Conservation (phyloP, 2,888 invertebrate species). For the Eilema sororculum region DNA sequence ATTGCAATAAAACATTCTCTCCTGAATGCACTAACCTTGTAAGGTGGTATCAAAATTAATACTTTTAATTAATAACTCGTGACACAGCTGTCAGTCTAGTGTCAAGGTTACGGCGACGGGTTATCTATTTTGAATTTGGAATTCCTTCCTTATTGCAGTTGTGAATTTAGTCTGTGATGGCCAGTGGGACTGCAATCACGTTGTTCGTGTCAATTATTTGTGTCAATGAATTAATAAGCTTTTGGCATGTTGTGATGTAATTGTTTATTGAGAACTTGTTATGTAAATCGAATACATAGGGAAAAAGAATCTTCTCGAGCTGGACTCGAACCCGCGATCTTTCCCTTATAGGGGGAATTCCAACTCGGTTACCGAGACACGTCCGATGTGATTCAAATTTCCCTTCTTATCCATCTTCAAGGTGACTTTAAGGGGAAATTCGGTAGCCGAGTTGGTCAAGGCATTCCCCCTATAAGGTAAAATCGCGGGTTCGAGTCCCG, state of each 20-base stretch:
- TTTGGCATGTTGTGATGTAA: constrained; percentile 25
- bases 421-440: no score
- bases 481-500: no score
- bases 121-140: constrained; percentile 36
- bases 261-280: neutral
- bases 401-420: no score
- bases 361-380: no score
- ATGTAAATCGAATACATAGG: no score
- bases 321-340: no score
- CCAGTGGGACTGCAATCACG: constrained; percentile 11
- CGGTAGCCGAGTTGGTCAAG: no score
- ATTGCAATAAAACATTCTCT: constrained; percentile 23
- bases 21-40: constrained; percentile 64
- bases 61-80: constrained; percentile 59
- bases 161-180: constrained; percentile 22
- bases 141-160: constrained; percentile 39
- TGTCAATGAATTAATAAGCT: constrained; percentile 45
- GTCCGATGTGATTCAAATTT: no score
- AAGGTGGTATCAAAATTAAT: constrained; percentile 54
- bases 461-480: no score
- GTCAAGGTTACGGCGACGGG: constrained; percentile 48
- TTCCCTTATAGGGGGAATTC: no score
- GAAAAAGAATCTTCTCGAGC: no score
- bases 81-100: constrained; percentile 56
- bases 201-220: constrained; percentile 28